phyloP scores from a whole-genome alignment of 1,140 invertebrate genomes.

The Diuraphis noxia region DNA sequence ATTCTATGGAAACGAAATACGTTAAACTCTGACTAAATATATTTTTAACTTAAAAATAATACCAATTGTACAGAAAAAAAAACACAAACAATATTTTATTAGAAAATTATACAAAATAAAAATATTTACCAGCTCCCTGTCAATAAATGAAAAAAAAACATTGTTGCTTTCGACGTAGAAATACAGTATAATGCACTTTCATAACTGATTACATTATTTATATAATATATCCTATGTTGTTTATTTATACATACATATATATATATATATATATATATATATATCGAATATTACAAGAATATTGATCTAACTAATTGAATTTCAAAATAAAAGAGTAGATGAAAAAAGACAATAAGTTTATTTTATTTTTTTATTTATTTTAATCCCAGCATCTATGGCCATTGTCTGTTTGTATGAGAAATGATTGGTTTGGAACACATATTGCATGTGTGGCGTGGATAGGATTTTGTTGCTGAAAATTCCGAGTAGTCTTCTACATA shows the following conservation, averaged over 20 bases:
- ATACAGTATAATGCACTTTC: neutral
- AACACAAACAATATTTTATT: neutral
- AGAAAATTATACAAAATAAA: neutral
- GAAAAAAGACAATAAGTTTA: too few species aligned
- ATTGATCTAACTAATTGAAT: neutral
- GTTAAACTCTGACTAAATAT: neutral
- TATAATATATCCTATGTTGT: neutral
- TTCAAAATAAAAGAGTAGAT: neutral
- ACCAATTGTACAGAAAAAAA: neutral
- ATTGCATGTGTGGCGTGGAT: too few species aligned
- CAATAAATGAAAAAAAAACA: neutral
- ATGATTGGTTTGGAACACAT: too few species aligned
- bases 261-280: too few species aligned
- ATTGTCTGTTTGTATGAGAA: too few species aligned
- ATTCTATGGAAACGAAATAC: neutral
- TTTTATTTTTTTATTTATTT: too few species aligned
- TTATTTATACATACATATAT: too few species aligned
- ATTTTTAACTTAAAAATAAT: neutral
- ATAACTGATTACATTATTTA: neutral
- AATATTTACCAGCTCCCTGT: neutral
- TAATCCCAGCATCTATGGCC: too few species aligned
- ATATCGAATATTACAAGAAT: neutral
- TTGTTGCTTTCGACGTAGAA: neutral
- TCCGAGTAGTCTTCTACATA: too few species aligned
- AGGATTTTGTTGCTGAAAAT: too few species aligned